Evolutionary conservation across 2,888 invertebrate species (phyloP).

Genomic region (Emmelina monodactyla): DNA sequence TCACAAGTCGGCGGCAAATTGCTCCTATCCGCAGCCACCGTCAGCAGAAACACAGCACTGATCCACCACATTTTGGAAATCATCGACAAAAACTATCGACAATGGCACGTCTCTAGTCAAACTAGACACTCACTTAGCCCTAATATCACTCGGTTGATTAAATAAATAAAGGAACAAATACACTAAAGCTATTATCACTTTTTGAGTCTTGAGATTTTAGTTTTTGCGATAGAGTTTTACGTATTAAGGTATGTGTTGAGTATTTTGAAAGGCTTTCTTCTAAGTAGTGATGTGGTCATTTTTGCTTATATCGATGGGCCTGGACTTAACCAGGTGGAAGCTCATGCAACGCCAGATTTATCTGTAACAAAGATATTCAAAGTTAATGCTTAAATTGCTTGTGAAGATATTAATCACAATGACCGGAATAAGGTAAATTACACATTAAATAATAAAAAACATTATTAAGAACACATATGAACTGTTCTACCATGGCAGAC

Average conservation of each 20-base stretch:
- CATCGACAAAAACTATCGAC: conserved; percentile 20
- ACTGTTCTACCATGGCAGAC: no score
- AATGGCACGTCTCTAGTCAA: conserved; percentile 3
- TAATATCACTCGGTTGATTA: conserved; percentile 45
- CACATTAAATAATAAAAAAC: no score
- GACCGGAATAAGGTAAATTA: no score
- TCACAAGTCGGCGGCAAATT: conserved; percentile 59
- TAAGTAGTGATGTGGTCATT: conserved; percentile 39
- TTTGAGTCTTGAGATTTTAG: conserved; percentile 5
- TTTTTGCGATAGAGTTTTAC: conserved; percentile 22
- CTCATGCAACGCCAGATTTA: conserved; percentile 26
- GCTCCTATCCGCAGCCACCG: conserved; percentile 40
- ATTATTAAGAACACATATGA: no score
- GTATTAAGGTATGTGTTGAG: conserved; percentile 49
- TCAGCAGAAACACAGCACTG: conserved; percentile 27
- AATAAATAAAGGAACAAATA: conserved; percentile 29
- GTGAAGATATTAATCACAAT: no score
- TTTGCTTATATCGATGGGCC: conserved; percentile 31
- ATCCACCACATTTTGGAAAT: conserved; percentile 35
- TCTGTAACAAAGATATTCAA: conserved; percentile 55
- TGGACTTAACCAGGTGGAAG: conserved; percentile 18
- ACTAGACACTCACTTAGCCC: conserved; percentile 22
- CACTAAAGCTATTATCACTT: conserved; percentile 7
- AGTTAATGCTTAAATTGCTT: no score
- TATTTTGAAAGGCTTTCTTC: conserved; percentile 43